Conservation (phyloP, 2,888 invertebrate species). For the Alviniconcha strummeri region DNA sequence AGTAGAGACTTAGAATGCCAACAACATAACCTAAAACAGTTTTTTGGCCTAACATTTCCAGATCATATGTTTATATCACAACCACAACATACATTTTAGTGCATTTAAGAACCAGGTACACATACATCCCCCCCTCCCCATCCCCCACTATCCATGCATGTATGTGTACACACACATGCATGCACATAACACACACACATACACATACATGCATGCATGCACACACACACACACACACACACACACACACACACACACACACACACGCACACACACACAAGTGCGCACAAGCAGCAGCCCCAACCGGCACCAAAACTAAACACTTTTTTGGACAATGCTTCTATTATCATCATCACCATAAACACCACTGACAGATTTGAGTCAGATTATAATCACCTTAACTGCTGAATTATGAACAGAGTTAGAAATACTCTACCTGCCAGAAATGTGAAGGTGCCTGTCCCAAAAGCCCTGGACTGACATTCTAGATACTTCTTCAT, state of each 20-base stretch:
- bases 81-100: neutral
- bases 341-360: no score
- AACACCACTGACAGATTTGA: no score
- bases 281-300: neutral
- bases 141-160: neutral
- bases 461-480: slow-evolving; percentile 51
- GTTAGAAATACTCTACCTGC: slow-evolving; percentile 38
- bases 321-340: no score
- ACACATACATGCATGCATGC: neutral
- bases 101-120: no score
- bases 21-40: neutral
- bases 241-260: neutral
- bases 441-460: slow-evolving; percentile 44
- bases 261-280: neutral
- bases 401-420: neutral
- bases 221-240: slow-evolving; percentile 11
- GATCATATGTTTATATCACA: neutral
- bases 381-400: no score
- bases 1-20: neutral
- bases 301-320: no score
- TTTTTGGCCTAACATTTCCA: no score
- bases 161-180: neutral
- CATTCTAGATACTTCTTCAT: slow-evolving; percentile 46
- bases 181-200: neutral
- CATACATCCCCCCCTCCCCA: no score